phyloP scores from a whole-genome alignment of 2,888 invertebrate species.

The Julus scandinavius region DNA sequence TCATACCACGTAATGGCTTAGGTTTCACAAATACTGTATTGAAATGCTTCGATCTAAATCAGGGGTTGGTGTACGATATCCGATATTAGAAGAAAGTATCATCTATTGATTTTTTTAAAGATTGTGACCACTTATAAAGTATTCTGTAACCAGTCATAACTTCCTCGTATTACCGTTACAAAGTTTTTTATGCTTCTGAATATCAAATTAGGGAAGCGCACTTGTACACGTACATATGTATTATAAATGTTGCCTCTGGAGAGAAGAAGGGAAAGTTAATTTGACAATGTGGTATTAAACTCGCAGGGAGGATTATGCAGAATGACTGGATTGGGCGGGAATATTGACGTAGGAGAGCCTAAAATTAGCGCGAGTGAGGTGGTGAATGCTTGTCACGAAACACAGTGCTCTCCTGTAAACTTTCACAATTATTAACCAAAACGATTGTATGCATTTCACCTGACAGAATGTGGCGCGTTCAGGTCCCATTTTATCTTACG shows the following conservation, averaged over 20 bases:
- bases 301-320: conserved; percentile 21
- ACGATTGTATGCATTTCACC: background rate
- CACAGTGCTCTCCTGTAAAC: background rate
- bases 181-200: background rate
- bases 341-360: background rate
- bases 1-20: too few relatives aligned
- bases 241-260: background rate
- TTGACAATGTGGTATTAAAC: conserved; percentile 27
- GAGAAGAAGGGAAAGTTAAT: conserved; percentile 13
- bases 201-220: background rate
- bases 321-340: background rate
- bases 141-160: background rate
- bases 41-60: background rate
- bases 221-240: background rate
- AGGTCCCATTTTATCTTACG: background rate
- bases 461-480: background rate
- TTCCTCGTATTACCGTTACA: background rate
- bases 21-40: too few relatives aligned
- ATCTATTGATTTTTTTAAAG: background rate
- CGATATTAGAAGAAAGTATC: background rate
- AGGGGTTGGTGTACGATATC: background rate
- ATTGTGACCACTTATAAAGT: background rate
- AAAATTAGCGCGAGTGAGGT: background rate
- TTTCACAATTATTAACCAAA: background rate
- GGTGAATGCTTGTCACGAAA: background rate